Base-by-base conservation (phyloP, 2,797 vertebrate genomes). In the Danio aesculapii region DNA sequence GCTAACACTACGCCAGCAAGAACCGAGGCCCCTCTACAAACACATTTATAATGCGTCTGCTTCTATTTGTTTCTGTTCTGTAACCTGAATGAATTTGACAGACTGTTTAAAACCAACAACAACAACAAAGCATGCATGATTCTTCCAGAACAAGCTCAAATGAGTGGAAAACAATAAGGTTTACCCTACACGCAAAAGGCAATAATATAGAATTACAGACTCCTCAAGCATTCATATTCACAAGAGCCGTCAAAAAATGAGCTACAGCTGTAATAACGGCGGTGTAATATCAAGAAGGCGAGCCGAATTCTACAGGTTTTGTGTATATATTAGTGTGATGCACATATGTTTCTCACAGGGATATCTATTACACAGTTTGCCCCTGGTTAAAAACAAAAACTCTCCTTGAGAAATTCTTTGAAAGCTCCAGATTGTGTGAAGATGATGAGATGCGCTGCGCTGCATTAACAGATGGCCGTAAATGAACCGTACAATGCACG, bases 391-490 rank as follows among this genome's bases (percentile, higher is more conserved):
- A 72, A 86, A 81, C 57, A 63, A 13, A 39, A 63, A 78, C 72
- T 79, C 77, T 76, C 75, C 78, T 84, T 88, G 88, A 90, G 86
- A 88, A 89, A 83, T 83, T 85, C 83, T 85, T 64, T 68, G 81
- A 87, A 76, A 80, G 79, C 83, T 92, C 89, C 91, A 92, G 91
- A 91, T 90, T 92, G 91, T 83, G 81, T 83, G 81, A 87, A 84
- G 86, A 86, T 87, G 90, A 92, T 89, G 88, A 90, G 91, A 91
- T 78, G 87, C 87, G 88, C 79, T 1, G 81, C 86, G 30, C 30
- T 30, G 30, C 30, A 88, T 90, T 91, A 92, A 89, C 93, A 95
- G 93, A 95, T 94, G 94, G 92, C 88, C 89, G 86, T 91, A 68
- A 58, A 59, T 19, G 6, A 69, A 78, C 64, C 16, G 46, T 10